phyloP scores from a whole-genome alignment of 2,113 vertebrate genomes.

The Mustelus asterias region DNA sequence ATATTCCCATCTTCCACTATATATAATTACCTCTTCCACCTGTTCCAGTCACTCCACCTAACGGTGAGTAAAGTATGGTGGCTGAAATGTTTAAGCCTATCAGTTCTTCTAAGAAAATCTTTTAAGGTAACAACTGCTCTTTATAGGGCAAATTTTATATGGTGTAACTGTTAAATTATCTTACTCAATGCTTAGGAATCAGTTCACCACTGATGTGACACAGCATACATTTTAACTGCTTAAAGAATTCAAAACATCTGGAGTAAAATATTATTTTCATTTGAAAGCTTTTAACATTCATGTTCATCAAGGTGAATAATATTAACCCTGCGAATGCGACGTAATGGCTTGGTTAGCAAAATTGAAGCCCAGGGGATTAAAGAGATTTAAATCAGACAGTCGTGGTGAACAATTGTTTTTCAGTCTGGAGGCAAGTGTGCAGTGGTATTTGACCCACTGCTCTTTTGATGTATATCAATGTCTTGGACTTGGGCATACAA shows the following conservation, averaged over 20 bases:
- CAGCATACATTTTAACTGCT: not conserved
- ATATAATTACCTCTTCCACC: too few relatives aligned
- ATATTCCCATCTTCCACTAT: too few relatives aligned
- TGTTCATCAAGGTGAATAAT: not conserved
- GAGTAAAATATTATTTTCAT: not conserved
- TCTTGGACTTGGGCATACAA: not conserved
- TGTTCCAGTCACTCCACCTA: too few relatives aligned
- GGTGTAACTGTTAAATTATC: too few relatives aligned
- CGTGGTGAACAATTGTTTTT: not conserved
- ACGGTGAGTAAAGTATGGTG: too few relatives aligned
- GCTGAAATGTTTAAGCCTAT: too few relatives aligned
- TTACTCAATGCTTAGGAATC: not conserved
- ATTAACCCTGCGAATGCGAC: too few relatives aligned
- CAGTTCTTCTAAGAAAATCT: too few relatives aligned
- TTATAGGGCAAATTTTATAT: too few relatives aligned
- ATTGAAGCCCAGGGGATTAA: not conserved
- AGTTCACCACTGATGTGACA: not conserved
- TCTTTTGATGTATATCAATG: not conserved
- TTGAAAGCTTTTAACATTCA: not conserved
- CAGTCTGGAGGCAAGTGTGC: not conserved
- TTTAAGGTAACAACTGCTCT: too few relatives aligned
- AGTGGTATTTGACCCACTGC: not conserved
- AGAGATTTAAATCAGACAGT: not conserved
- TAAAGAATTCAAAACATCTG: not conserved
- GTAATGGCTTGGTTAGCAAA: not conserved